Evolutionary conservation across 2,113 vertebrate species (phyloP).

Genomic region (Toxostoma redivivum): DNA sequence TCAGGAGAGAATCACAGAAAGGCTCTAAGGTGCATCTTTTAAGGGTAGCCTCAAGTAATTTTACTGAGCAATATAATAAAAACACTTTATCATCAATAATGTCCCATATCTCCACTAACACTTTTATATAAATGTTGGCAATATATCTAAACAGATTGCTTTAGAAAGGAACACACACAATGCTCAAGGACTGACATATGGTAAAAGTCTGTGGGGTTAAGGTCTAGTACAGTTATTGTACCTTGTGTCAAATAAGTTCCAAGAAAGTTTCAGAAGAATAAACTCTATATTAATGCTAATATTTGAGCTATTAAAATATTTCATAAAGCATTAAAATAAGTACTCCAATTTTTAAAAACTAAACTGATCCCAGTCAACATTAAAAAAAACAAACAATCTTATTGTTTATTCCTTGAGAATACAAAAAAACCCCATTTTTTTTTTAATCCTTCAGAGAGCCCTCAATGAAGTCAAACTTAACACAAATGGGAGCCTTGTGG

Average conservation of each 20-base stretch:
- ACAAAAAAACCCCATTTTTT: fast-evolving
- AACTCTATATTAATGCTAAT: not conserved
- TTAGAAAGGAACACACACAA: not conserved
- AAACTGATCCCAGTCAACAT: not conserved
- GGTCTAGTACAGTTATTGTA: not conserved
- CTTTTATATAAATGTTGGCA: not conserved
- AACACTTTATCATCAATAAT: not conserved
- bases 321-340: not conserved
- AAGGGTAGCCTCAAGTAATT: not conserved
- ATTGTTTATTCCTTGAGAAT: not conserved
- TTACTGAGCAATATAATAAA: not conserved
- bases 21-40: not conserved
- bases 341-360: not conserved
- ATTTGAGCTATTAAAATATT: not conserved
- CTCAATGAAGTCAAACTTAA: not conserved
- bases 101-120: not conserved
- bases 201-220: not conserved
- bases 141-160: not conserved
- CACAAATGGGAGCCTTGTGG: not conserved
- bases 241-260: not conserved
- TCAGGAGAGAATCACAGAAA: not conserved
- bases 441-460: not conserved
- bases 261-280: not conserved
- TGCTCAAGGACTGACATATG: not conserved
- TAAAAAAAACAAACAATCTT: not conserved